Evolutionary conservation across 2,888 invertebrate genomes (phyloP).

Genomic region (Siphonodentalium dalli): DNA sequence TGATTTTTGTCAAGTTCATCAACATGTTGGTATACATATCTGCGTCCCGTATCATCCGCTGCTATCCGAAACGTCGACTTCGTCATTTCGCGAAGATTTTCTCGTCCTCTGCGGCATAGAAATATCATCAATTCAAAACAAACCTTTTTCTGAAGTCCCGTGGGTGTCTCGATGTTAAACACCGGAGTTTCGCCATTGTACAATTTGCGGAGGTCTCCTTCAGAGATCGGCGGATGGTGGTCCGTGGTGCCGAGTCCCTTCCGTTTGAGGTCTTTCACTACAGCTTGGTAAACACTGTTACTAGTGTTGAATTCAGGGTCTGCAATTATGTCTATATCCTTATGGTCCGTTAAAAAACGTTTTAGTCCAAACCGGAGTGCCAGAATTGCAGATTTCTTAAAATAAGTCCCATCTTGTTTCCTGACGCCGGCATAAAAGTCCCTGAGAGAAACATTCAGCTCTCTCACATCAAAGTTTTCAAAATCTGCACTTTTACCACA

Average conservation of each 20-base stretch:
- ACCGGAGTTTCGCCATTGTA: neutral
- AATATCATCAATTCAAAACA: neutral
- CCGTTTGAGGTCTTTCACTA: neutral
- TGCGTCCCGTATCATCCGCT: neutral
- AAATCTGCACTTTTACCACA: neutral
- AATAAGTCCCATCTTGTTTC: neutral
- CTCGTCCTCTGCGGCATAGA: neutral
- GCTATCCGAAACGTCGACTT: neutral
- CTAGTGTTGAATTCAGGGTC: neutral
- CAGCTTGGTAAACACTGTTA: neutral
- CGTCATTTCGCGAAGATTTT: neutral
- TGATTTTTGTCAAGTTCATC: conserved; percentile 2
- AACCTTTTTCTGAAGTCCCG: conserved; percentile 1
- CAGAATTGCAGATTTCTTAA: neutral
- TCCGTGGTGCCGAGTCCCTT: neutral
- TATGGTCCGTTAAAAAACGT: neutral
- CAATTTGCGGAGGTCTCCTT: neutral
- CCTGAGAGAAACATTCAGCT: neutral
- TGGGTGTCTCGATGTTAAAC: neutral
- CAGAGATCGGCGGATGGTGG: neutral
- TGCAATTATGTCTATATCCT: neutral
- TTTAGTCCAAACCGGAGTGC: neutral
- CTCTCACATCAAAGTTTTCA: neutral
- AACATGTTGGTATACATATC: conserved; percentile 3
- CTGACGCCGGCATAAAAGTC: neutral